Conservation (phyloP, 2,888 invertebrate species). For the Aricia artaxerxes region DNA sequence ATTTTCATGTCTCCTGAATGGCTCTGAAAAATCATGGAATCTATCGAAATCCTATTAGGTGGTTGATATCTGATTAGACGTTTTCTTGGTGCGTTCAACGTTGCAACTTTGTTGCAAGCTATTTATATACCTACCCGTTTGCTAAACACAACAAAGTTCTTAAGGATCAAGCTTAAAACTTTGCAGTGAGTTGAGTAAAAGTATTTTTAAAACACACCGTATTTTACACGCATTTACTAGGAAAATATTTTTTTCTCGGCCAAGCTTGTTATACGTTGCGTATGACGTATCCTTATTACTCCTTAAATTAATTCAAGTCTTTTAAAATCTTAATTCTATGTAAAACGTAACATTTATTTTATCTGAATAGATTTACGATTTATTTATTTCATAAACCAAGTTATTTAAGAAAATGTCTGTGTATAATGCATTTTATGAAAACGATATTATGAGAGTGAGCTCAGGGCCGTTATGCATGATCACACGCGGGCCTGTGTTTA, state of each 20-base stretch:
- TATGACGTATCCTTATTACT: too few species aligned
- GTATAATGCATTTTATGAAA: background rate
- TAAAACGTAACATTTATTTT: too few species aligned
- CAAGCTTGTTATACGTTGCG: too few species aligned
- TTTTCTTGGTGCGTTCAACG: background rate
- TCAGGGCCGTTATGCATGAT: background rate
- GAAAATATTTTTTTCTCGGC: too few species aligned
- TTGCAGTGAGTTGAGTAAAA: background rate
- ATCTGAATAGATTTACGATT: too few species aligned
- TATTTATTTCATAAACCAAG: background rate
- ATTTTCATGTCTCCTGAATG: constrained; percentile 1
- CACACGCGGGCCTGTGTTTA: constrained; percentile 5
- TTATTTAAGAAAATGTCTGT: background rate
- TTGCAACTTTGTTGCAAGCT: background rate
- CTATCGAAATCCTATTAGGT: constrained; percentile 15
- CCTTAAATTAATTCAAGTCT: too few species aligned
- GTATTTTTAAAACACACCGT: too few species aligned
- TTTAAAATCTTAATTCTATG: too few species aligned
- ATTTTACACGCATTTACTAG: too few species aligned
- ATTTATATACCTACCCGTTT: background rate
- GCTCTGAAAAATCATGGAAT: constrained; percentile 10
- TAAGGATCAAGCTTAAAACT: background rate
- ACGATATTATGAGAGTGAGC: background rate
- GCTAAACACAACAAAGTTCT: background rate
- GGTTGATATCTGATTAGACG: background rate